These are phyloP conservation scores for Paguma larvata DNA, from an alignment of 2,797 vertebrate genomes.

Conservation along the genomic window DNA sequence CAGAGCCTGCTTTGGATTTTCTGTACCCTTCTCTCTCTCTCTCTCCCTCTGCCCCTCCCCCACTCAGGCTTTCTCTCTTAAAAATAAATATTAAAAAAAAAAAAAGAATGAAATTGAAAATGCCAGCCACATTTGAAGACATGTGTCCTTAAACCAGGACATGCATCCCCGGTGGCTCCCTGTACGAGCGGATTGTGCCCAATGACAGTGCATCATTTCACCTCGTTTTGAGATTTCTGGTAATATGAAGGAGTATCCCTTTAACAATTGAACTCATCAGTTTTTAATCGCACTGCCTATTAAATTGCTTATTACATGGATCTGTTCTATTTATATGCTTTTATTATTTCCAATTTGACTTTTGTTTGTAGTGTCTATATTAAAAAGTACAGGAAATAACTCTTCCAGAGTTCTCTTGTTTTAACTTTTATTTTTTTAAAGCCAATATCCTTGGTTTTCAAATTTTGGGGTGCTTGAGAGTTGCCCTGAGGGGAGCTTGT, in stretches of 20 bases:
- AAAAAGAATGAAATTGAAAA: not conserved
- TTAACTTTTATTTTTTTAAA: not conserved
- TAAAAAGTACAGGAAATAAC: not conserved
- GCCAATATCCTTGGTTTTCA: not conserved
- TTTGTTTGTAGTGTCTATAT: not conserved
- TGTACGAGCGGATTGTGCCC: not conserved
- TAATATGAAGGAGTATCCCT: not conserved
- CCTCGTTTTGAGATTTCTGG: not conserved
- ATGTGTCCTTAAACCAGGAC: not conserved
- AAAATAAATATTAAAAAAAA: no score
- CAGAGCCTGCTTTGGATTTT: no score
- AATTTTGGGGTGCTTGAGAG: not conserved
- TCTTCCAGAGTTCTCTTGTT: constrained; percentile 2
- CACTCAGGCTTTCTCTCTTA: no score
- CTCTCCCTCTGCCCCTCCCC: no score
- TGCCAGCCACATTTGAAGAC: not conserved
- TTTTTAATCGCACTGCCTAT: not conserved
- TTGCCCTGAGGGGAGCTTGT: not conserved
- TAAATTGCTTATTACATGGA: not conserved
- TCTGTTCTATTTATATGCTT: not conserved
- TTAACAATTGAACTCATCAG: not conserved
- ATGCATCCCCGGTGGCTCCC: not conserved
- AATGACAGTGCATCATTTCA: not conserved
- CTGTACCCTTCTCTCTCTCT: no score
- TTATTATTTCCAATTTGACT: not conserved